Evolutionary conservation across 2,888 invertebrate species (phyloP).

Genomic region (Panopea generosa): DNA sequence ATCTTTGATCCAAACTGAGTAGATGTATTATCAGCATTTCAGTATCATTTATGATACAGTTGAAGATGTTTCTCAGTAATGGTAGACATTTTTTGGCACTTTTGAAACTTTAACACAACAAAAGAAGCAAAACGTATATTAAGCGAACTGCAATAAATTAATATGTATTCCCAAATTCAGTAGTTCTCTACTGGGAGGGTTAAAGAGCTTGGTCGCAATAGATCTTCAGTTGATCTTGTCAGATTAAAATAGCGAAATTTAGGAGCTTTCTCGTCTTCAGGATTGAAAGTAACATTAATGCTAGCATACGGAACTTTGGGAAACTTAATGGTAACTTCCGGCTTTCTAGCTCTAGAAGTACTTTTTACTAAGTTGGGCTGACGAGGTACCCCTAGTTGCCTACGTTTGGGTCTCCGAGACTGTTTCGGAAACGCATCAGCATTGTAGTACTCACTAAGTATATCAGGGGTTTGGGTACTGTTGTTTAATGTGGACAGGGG

Average conservation of each 20-base stretch:
- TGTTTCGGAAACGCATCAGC: constrained; percentile 61
- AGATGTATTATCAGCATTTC: too few species aligned
- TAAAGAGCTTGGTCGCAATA: constrained; percentile 59
- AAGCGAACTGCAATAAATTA: too few species aligned
- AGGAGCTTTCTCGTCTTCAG: constrained; percentile 63
- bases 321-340: constrained; percentile 72
- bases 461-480: constrained; percentile 54
- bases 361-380: constrained; percentile 32
- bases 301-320: constrained; percentile 76
- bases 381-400: constrained; percentile 54
- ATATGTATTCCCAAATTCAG: neutral
- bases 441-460: constrained; percentile 63
- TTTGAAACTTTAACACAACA: too few species aligned
- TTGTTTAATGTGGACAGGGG: constrained; percentile 27
- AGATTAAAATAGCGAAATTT: constrained; percentile 74
- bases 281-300: constrained; percentile 68
- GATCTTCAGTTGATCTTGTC: constrained; percentile 68
- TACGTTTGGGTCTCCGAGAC: constrained; percentile 43
- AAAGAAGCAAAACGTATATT: too few species aligned
- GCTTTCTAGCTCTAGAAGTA: constrained; percentile 55
- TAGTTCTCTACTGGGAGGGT: constrained; percentile 55
- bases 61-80: too few species aligned
- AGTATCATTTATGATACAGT: too few species aligned
- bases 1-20: too few species aligned
- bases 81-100: too few species aligned